Evolutionary conservation across 2,888 invertebrate genomes (phyloP).

Genomic region (Odontothrips loti): DNA sequence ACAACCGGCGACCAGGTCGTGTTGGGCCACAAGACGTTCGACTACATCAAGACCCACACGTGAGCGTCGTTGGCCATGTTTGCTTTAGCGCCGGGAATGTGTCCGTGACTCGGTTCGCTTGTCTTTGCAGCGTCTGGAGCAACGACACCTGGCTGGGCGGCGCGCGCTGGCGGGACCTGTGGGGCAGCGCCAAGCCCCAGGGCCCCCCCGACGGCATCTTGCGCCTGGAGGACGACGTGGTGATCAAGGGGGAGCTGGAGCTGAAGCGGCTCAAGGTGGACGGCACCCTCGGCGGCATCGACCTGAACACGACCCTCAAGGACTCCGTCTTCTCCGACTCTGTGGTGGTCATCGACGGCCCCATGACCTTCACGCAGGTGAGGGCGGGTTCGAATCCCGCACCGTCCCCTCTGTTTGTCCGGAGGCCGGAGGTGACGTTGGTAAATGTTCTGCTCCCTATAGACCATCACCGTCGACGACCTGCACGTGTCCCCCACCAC

Average conservation of each 20-base stretch:
- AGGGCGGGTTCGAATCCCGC: background rate
- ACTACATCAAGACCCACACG: background rate
- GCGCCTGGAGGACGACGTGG: background rate
- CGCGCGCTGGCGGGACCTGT: background rate
- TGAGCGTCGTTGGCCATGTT: background rate
- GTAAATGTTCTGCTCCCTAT: background rate
- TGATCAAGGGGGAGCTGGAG: background rate
- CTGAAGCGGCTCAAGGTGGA: background rate
- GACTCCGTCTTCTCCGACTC: background rate
- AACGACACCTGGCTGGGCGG: background rate
- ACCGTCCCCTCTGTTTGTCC: too few species aligned
- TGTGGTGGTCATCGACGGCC: background rate
- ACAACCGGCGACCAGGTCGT: background rate
- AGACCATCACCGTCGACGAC: background rate
- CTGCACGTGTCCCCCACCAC: background rate
- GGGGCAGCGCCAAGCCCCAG: background rate
- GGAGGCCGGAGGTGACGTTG: too few species aligned
- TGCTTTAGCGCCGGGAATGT: background rate
- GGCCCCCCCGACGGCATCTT: background rate
- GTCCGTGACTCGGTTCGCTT: background rate
- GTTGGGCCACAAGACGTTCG: background rate
- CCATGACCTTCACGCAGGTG: background rate
- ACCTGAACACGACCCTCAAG: background rate
- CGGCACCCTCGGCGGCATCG: background rate
- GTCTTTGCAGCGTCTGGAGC: slow-evolving; percentile 3